These are phyloP conservation scores for Corythucha ciliata DNA, from an alignment of 2,888 invertebrate genomes.

Conservation along the genomic window DNA sequence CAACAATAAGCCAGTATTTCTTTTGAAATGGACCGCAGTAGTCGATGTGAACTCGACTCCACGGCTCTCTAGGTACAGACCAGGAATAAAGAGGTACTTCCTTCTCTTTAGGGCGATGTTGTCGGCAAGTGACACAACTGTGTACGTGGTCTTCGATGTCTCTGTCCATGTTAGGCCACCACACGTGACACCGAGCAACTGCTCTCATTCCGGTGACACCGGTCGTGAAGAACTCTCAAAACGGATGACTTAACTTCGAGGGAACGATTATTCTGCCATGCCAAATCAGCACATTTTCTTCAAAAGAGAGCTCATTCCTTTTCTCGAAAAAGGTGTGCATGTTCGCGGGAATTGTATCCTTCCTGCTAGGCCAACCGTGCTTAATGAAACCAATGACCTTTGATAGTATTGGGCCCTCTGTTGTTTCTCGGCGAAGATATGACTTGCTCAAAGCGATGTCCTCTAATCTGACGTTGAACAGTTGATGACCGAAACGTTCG, in stretches of 20 bases:
- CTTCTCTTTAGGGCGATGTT: constrained; percentile 25
- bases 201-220: constrained; percentile 26
- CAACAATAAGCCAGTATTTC: constrained; percentile 32
- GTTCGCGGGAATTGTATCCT: too few relatives aligned
- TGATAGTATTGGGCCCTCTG: neutral
- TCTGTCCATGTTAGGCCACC: constrained; percentile 11
- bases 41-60: constrained; percentile 34
- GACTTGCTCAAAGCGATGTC: neutral
- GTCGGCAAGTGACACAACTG: constrained; percentile 21
- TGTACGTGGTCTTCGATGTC: constrained; percentile 8
- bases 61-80: constrained; percentile 31
- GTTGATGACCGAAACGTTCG: neutral
- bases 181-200: constrained; percentile 1
- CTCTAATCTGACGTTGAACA: neutral
- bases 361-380: neutral
- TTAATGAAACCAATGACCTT: neutral
- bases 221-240: constrained; percentile 20
- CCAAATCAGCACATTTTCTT: constrained; percentile 13
- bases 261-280: constrained; percentile 21
- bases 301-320: neutral
- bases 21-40: constrained; percentile 31
- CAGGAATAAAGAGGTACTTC: constrained; percentile 29
- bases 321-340: constrained; percentile 7
- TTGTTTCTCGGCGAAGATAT: neutral
- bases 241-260: neutral